phyloP scores from a whole-genome alignment of 2,888 invertebrate species.

The Neria commutata region DNA sequence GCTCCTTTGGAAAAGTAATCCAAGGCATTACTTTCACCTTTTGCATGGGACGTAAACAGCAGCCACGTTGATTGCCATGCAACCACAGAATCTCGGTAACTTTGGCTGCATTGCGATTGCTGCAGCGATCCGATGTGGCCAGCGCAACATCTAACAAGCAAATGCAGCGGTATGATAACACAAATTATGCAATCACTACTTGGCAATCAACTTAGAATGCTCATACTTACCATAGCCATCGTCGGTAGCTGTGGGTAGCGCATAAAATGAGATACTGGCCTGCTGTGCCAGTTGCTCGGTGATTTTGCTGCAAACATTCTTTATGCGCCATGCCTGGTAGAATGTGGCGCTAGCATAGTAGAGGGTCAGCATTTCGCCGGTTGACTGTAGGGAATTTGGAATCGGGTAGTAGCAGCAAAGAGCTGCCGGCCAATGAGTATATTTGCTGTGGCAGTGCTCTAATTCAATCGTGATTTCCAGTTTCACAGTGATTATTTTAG shows the following conservation, averaged over 20 bases:
- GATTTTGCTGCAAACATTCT: constrained; percentile 72
- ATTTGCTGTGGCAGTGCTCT: no score
- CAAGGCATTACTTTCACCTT: constrained; percentile 63
- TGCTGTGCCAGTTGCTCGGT: constrained; percentile 67
- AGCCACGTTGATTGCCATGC: constrained; percentile 57
- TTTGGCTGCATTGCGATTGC: constrained; percentile 56
- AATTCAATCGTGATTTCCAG: no score
- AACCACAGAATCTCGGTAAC: constrained; percentile 61
- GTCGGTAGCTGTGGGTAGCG: constrained; percentile 61
- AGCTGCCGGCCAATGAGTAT: no score
- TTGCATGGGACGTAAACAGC: constrained; percentile 61
- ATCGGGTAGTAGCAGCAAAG: no score
- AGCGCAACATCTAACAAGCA: constrained; percentile 46
- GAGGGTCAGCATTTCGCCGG: constrained; percentile 73
- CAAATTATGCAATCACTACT: not conserved
- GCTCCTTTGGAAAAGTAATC: constrained; percentile 63
- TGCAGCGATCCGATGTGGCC: constrained; percentile 59
- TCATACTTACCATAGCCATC: constrained; percentile 55
- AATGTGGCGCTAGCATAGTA: constrained; percentile 85
- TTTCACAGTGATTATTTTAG: no score
- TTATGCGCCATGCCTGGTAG: constrained; percentile 79
- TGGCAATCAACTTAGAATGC: no score
- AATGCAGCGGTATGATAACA: not conserved
- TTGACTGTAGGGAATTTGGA: no score
- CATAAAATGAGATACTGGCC: constrained; percentile 68